Percentiles rank a stretch among this genome's conserved stretches.
These are phyloP conservation scores for Dipodomys spectabilis DNA, from an alignment of 2,113 vertebrate genomes.

Conservation along the genomic window DNA sequence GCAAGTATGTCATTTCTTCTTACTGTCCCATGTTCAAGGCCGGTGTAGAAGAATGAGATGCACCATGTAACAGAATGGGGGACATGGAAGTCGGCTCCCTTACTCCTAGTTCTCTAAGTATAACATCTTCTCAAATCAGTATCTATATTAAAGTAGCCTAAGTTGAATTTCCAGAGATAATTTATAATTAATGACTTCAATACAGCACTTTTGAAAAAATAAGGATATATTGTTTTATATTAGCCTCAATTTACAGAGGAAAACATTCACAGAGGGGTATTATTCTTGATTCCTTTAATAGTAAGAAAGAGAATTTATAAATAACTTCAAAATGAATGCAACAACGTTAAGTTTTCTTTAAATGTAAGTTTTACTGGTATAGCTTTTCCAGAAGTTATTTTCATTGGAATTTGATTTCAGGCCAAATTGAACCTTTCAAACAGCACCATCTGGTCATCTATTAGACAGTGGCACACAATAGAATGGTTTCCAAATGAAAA, in stretches of 20 bases:
- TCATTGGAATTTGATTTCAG: conserved; percentile 60
- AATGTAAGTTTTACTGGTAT: neutral
- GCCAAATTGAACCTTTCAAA: conserved; percentile 62
- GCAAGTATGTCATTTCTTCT: neutral
- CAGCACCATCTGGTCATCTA: conserved; percentile 52
- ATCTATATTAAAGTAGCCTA: neutral
- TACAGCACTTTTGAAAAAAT: neutral
- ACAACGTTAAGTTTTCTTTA: conserved; percentile 1
- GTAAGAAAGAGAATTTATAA: neutral
- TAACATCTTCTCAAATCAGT: neutral
- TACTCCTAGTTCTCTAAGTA: neutral
- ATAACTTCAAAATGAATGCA: neutral
- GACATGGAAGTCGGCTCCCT: neutral
- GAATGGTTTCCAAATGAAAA: conserved; percentile 64
- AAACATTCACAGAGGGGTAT: neutral
- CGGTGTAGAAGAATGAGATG: neutral
- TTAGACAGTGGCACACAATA: conserved; percentile 60
- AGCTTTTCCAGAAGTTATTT: conserved; percentile 46
- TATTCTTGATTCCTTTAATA: conserved; percentile 17
- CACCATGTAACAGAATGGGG: neutral
- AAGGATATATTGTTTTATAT: neutral
- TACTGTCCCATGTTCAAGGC: no score
- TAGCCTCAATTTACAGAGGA: neutral
- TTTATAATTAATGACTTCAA: conserved; percentile 35
- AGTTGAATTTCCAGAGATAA: conserved; percentile 1